Evolutionary conservation across 1,140 invertebrate species (phyloP).

Genomic region (Charaxes varanes): DNA sequence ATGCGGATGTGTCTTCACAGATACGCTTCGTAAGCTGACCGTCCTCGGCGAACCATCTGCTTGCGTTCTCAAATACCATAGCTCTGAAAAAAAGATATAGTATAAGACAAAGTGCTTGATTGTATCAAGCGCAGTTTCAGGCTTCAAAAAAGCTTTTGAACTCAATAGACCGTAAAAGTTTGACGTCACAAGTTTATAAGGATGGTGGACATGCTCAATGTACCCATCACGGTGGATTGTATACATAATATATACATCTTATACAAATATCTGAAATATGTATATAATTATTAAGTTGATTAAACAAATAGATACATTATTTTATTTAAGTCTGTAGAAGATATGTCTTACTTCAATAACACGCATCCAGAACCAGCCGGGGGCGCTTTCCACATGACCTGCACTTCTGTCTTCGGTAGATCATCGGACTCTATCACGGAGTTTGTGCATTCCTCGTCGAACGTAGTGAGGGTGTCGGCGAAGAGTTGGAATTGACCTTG

Average conservation of each 20-base stretch:
- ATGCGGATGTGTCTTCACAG: slow-evolving; percentile 83
- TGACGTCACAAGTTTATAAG: too few species aligned
- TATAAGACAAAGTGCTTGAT: neutral
- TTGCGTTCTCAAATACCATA: slow-evolving; percentile 89
- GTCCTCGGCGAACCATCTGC: slow-evolving; percentile 93
- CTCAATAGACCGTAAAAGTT: too few species aligned
- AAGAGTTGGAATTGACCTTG: slow-evolving; percentile 89
- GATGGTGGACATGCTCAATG: too few species aligned
- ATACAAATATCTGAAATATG: too few species aligned
- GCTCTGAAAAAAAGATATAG: slow-evolving; percentile 79
- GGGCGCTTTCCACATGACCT: slow-evolving; percentile 93
- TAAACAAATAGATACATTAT: too few species aligned
- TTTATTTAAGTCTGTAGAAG: too few species aligned
- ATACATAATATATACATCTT: too few species aligned
- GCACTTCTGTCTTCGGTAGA: slow-evolving; percentile 88
- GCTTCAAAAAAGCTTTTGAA: too few species aligned
- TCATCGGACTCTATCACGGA: slow-evolving; percentile 87
- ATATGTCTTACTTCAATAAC: slow-evolving; percentile 78
- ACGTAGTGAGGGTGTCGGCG: slow-evolving; percentile 84
- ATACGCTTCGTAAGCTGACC: slow-evolving; percentile 86
- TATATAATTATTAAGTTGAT: too few species aligned
- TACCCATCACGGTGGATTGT: too few species aligned
- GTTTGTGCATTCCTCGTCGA: slow-evolving; percentile 91
- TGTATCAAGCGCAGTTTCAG: neutral
- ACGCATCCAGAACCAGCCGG: slow-evolving; percentile 89